These are phyloP conservation scores for Gambelia wislizenii DNA, from an alignment of 2,797 vertebrate species.

Conservation along the genomic window DNA sequence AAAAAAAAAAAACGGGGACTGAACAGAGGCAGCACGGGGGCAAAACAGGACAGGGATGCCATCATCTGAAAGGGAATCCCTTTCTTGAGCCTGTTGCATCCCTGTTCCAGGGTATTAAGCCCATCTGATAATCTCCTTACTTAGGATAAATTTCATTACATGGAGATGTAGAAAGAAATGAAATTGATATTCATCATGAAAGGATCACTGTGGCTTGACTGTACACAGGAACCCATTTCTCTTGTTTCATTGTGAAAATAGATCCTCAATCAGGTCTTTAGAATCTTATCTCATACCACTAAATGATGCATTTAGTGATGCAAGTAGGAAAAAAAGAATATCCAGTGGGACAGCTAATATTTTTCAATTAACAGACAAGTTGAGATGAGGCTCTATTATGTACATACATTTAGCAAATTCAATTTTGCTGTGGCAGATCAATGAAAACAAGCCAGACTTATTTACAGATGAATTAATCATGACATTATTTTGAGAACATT, in stretches of 20 bases:
- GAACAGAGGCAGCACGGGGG: too few relatives aligned
- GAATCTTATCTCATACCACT: constrained; percentile 24
- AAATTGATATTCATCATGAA: background rate
- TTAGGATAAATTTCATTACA: background rate
- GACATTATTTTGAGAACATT: constrained; percentile 71
- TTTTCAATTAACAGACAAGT: constrained; percentile 53
- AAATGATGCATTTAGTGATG: constrained; percentile 31
- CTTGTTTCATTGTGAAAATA: constrained; percentile 15
- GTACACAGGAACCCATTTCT: background rate
- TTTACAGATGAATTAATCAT: constrained; percentile 77
- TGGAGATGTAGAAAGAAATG: background rate
- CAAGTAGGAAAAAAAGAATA: constrained; percentile 25
- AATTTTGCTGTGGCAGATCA: constrained; percentile 59
- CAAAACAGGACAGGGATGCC: too few relatives aligned
- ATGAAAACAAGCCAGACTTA: constrained; percentile 67
- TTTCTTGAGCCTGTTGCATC: too few relatives aligned
- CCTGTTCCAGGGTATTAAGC: too few relatives aligned
- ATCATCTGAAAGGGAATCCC: too few relatives aligned
- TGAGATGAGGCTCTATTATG: constrained; percentile 52
- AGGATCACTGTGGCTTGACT: background rate
- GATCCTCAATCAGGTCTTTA: constrained; percentile 27
- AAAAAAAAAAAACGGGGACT: too few relatives aligned
- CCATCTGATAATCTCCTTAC: too few relatives aligned
- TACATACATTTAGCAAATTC: constrained; percentile 55
- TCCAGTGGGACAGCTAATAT: constrained; percentile 49